These are phyloP conservation scores for Molorchus minor DNA, from an alignment of 2,888 invertebrate species.

Conservation along the genomic window DNA sequence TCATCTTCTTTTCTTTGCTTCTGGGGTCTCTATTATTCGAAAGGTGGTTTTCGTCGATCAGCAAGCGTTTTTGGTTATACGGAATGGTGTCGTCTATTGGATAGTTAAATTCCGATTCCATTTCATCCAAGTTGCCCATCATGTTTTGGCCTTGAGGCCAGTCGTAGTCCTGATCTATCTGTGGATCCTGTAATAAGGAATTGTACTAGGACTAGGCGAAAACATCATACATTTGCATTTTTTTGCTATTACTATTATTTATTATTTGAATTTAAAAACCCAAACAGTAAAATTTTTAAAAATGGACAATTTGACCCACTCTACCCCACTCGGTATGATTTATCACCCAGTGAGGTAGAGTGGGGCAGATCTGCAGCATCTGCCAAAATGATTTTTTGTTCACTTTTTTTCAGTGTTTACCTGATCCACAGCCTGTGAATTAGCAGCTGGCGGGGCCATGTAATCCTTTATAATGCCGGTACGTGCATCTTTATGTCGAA, in stretches of 20 bases:
- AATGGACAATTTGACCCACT: too few species aligned
- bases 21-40: constrained; percentile 55
- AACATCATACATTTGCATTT: too few species aligned
- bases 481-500: constrained; percentile 57
- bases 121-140: constrained; percentile 24
- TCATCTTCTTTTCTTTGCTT: constrained; percentile 50
- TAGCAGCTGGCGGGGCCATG: constrained; percentile 27
- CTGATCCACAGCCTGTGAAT: too few species aligned
- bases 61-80: constrained; percentile 48
- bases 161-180: constrained; percentile 45
- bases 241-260: too few species aligned
- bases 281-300: too few species aligned
- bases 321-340: too few species aligned
- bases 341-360: too few species aligned
- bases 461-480: constrained; percentile 54
- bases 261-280: too few species aligned
- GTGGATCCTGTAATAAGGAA: constrained; percentile 39
- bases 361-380: too few species aligned
- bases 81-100: constrained; percentile 49
- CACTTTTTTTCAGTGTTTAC: too few species aligned
- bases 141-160: constrained; percentile 33
- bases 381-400: too few species aligned
- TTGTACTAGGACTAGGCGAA: too few species aligned
- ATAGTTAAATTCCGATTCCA: constrained; percentile 40
- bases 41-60: constrained; percentile 38